Evolutionary conservation across 2,888 invertebrate genomes (phyloP), one percentile per base, ranked within the genome.

Genomic region (Netelia melanura): DNA sequence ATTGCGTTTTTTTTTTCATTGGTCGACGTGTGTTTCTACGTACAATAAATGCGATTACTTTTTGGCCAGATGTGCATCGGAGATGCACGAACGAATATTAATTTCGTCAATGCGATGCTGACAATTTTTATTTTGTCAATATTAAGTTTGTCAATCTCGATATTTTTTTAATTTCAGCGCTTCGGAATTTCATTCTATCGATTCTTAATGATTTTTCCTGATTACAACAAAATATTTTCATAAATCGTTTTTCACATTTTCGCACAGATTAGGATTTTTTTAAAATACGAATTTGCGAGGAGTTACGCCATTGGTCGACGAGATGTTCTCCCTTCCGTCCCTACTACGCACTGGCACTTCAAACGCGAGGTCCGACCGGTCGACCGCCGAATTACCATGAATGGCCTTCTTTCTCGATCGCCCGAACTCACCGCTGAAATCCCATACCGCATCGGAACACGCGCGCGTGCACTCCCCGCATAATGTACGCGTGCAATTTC

Each of bases 381-480:
- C 83, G 81, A 80, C 76, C 83, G 48, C 84, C 85, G 78, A 86
- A 87, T 87, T 70, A 71, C 84, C 84, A 85, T 87, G 85, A 87
- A 87, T 85, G 84, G 77, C 75, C 64, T 82, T 81, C 83, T 80
- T 81, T 86, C 80, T 82, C 72, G 67, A 77, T 68, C 65, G 77
- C 64, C 54, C 44, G 56, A 84, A 77, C 61, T 84, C 48, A 17
- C 38, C 70, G 44, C 65, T 30, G 58, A 58, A 81, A 81, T 17
- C 52, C 72, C 74, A 65, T 67, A 38, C 9, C n/a, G 61, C 58
- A 61, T 67, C 67, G 61, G 76, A 61, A 52, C 44, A 68, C 71
- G 80, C 71, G 48, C 75, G 58, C 52, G 48, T 30, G 23, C 52
- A 61, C 44, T n/a, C 62, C 61, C 68, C 30, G 48, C 65, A 52